phyloP scores from a whole-genome alignment of 2,113 vertebrate genomes.

The Ctenodactylus gundi region DNA sequence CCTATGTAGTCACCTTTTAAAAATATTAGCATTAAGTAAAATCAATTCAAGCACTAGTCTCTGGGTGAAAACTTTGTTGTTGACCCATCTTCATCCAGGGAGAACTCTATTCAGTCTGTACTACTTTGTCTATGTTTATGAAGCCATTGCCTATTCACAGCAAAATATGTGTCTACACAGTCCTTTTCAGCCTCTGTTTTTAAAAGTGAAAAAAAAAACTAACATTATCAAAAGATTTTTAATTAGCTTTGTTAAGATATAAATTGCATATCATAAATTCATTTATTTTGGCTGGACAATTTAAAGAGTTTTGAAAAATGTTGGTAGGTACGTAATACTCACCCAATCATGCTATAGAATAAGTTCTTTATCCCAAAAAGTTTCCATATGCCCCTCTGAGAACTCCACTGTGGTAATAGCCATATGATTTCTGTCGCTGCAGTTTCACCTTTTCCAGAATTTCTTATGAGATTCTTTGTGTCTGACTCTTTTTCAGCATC shows the following conservation, averaged over 20 bases:
- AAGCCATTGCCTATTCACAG: neutral
- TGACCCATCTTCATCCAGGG: neutral
- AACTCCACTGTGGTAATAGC: neutral
- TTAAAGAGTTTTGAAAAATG: constrained; percentile 2
- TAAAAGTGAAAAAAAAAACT: neutral
- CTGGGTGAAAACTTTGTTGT: neutral
- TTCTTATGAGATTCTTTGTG: neutral
- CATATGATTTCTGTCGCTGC: neutral
- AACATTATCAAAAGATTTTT: neutral
- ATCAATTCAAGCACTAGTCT: neutral
- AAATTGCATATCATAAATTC: constrained; percentile 24
- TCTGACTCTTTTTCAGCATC: neutral
- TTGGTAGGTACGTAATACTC: neutral
- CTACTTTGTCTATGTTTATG: neutral
- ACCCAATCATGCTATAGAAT: neutral
- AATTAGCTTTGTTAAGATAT: neutral
- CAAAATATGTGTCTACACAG: neutral
- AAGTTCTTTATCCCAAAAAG: neutral
- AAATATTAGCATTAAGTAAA: constrained; percentile 11
- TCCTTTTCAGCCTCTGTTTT: neutral
- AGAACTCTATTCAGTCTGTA: neutral
- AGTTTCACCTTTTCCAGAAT: neutral
- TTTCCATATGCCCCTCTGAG: neutral
- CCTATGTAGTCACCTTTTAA: neutral
- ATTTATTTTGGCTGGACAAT: neutral